These are phyloP conservation scores for Colostygia pectinataria DNA, from an alignment of 2,888 invertebrate species.

Conservation along the genomic window DNA sequence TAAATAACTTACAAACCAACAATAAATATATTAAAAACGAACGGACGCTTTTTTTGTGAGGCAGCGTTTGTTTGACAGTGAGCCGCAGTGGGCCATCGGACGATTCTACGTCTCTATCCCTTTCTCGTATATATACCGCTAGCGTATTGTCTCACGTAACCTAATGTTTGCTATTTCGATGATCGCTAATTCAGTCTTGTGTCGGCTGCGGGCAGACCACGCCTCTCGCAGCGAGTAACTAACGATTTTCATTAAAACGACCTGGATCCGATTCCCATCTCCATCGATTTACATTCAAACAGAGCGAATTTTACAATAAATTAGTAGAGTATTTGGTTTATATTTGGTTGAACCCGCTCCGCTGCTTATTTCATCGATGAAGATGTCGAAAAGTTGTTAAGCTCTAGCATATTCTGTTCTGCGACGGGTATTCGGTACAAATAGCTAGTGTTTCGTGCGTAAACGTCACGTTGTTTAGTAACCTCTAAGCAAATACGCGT, in stretches of 20 bases:
- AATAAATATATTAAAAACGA: constrained; percentile 76
- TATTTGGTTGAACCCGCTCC: constrained; percentile 24
- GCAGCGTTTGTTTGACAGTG: constrained; percentile 24
- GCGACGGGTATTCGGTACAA: background rate
- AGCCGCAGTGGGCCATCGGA: background rate
- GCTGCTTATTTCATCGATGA: constrained; percentile 8
- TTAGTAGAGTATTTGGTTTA: constrained; percentile 31
- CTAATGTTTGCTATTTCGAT: constrained; percentile 23
- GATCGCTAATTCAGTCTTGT: constrained; percentile 32
- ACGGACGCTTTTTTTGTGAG: constrained; percentile 52
- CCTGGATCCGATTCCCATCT: background rate
- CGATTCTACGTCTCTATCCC: background rate
- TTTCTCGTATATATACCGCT: constrained; percentile 2
- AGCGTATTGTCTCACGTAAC: constrained; percentile 24
- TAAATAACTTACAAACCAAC: constrained; percentile 79
- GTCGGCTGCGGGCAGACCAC: constrained; percentile 10
- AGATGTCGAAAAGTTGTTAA: background rate
- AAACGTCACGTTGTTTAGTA: background rate
- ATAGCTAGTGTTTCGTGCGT: background rate
- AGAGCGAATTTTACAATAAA: constrained; percentile 12
- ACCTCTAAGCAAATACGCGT: background rate
- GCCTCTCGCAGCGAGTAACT: constrained; percentile 9
- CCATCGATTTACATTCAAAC: constrained; percentile 4
- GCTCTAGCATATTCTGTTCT: background rate
- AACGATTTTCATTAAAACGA: background rate